phyloP scores from a whole-genome alignment of 2,113 vertebrate species.

The Calonectris borealis region DNA sequence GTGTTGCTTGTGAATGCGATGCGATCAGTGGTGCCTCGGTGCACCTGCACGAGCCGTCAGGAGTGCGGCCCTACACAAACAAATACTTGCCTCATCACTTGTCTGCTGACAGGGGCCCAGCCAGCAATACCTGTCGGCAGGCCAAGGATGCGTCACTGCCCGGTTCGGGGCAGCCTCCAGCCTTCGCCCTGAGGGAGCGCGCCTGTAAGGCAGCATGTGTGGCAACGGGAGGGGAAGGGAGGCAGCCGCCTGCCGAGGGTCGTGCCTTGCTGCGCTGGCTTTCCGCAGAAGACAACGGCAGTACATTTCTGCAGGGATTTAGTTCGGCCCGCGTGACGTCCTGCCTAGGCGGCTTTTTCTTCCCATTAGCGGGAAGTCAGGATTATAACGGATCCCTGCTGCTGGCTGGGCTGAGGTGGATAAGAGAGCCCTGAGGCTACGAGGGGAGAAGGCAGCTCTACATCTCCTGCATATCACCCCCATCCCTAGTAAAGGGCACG shows the following conservation, averaged over 20 bases:
- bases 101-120: background rate
- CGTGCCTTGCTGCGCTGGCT: background rate
- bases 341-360: background rate
- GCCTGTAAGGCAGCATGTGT: background rate
- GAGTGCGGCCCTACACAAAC: background rate
- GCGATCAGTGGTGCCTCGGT: background rate
- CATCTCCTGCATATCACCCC: background rate
- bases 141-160: background rate
- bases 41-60: background rate
- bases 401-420: background rate
- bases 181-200: background rate
- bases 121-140: background rate
- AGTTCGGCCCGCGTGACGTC: fast-evolving
- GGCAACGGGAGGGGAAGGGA: background rate
- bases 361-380: background rate
- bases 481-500: slow-evolving; percentile 21
- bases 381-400: background rate
- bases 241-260: background rate
- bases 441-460: background rate
- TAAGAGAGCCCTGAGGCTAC: background rate
- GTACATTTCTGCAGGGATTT: background rate
- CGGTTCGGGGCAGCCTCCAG: background rate
- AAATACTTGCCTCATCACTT: background rate
- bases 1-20: background rate
- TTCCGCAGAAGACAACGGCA: background rate